Evolutionary conservation across 2,888 invertebrate species (phyloP), one percentile per base, ranked within the genome.

Genomic region (Aricia artaxerxes): DNA sequence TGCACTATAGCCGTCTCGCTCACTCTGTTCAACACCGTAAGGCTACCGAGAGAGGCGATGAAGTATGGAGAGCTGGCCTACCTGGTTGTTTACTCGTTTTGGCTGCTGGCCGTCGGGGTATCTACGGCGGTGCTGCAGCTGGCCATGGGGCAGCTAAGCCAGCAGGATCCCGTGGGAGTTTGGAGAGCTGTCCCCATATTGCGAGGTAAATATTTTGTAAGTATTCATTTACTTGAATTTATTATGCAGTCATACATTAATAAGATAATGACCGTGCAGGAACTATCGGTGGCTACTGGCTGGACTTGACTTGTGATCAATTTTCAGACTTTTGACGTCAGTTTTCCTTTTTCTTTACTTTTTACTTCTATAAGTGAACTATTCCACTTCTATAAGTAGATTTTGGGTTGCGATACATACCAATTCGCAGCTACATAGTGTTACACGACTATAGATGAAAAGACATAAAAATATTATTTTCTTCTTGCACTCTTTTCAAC

Each of bases 151-250:
- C 96, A 96, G 87, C 91, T 96, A 81, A 96, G 96, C 77, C 96
- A 96, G 84, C 96, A 96, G 84, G 96, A 96, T 38, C 95, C 96
- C n/a, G 95, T 95, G 2, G 96, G 96, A 44, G 95, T 96, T 11
- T 96, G 96, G 96, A 94, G 96, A 83, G 96, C 96, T 6, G 96
- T 96, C 77, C 96, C 96, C 60, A 95, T 96, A 85, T 94, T 96
- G 83, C 95, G 95, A 95, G 96, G 96, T 96, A 82, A 81, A 77
- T 80, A 35, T n/a, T 64, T 61, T 64, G 38, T 49, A 31, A 44
- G 16, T 4, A 53, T 69, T 40, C 6, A 49, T 16, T 78, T 44
- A n/a, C 64, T 76, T 49, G 9, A 24, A n/a, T n/a, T n/a, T 75
- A 75, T 44, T 73, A 7, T 11, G 31, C 24, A 31, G 31, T 64